phyloP scores from a whole-genome alignment of 2,113 vertebrate genomes.

The Cichladusa arquata region DNA sequence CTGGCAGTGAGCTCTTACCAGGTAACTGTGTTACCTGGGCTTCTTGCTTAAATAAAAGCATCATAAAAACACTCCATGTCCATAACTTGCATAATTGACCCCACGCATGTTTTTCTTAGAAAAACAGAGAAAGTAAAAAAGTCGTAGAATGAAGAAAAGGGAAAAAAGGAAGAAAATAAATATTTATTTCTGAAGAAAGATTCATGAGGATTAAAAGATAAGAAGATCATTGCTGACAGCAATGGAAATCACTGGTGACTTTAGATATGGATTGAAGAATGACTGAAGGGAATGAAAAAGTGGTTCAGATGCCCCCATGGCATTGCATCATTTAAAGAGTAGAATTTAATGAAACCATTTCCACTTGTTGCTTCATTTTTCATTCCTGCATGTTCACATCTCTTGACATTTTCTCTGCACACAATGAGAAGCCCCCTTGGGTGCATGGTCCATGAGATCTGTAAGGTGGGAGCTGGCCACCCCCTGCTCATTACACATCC shows the following conservation, averaged over 20 bases:
- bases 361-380: rapidly evolving
- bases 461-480: background rate
- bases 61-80: background rate
- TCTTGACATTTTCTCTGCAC: background rate
- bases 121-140: background rate
- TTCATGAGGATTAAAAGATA: background rate
- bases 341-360: background rate
- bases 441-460: background rate
- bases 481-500: background rate
- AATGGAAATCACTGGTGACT: background rate
- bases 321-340: background rate
- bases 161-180: background rate
- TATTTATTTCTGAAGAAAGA: background rate
- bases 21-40: background rate
- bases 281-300: background rate
- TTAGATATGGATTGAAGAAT: background rate
- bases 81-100: background rate
- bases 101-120: background rate
- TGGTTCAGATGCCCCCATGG: background rate
- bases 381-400: background rate
- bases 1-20: background rate
- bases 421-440: background rate
- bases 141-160: background rate
- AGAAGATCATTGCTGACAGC: background rate
- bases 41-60: background rate